Base-by-base conservation (phyloP, 2,888 invertebrate genomes). In the Quadriops clusia region DNA sequence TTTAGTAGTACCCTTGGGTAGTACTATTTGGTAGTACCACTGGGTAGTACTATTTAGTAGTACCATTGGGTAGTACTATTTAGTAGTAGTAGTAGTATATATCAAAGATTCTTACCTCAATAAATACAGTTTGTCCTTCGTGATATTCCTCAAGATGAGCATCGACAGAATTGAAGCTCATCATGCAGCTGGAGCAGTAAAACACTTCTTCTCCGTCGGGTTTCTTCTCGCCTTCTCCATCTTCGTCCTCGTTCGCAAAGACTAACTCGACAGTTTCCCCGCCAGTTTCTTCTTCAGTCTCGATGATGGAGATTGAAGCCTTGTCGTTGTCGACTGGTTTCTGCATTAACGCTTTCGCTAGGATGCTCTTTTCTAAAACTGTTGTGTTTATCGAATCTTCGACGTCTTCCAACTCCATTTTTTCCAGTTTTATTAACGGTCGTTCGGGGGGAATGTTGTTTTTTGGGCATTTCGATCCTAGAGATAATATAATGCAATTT, bases 141-240 rank as follows among this genome's bases (percentile, higher is more conserved):
- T 79, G 78, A 46, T 66, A 75, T 38, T 68, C 65, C 36, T 69
- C 67, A 43, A 79, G 70, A 47, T 79, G 78, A 2, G 76, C 74
- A 35, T 73, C 56, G 3, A 78, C 69, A 1, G 73, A 74, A 16
- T 65, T 62, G 46, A 78, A 77, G 31, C 69, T 70, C 30, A 76
- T 66, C 2, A 70, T 67, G 46, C 78, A 78, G 33, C 70, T 72
- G 36, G 72, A 73, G 45, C 78, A 79, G 39, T 67, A 72, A 53
- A 76, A 77, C 14, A 69, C 46, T 34, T 65, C 68, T 26, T 63
- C 56, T 7, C 7, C 62, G 42, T 65, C 59, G 39, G 64, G 63
- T 2, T 64, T 65, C 56, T 65, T 63, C 44, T 54, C 51, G 34
- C 63, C 63, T 42, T 28, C 32, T 3, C 3, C 17, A 6, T 5